These are phyloP conservation scores for Atrichornis clamosus DNA, from an alignment of 2,113 vertebrate species.

Conservation along the genomic window DNA sequence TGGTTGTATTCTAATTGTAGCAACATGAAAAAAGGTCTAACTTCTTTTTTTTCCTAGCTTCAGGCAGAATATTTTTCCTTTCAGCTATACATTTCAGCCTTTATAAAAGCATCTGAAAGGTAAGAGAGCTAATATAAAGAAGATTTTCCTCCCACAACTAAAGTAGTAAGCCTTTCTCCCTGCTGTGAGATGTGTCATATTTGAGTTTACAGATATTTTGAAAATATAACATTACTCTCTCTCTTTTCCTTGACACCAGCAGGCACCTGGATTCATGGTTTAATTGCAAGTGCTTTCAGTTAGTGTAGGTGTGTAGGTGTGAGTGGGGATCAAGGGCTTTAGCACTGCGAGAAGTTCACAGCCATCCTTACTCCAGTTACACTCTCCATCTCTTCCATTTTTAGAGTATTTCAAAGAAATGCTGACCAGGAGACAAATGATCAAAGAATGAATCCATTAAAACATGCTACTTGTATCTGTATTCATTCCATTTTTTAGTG, in stretches of 20 bases:
- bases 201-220: slow-evolving; percentile 43
- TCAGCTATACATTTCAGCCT: background rate
- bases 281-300: slow-evolving; percentile 23
- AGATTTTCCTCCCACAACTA: slow-evolving; percentile 21
- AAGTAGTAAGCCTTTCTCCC: background rate
- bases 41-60: background rate
- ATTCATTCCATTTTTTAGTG: background rate
- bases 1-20: slow-evolving; percentile 25
- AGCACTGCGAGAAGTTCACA: background rate
- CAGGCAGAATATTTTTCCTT: background rate
- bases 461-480: background rate
- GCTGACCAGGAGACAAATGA: background rate
- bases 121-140: slow-evolving; percentile 9
- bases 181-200: background rate
- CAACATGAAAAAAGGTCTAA: slow-evolving; percentile 20
- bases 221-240: slow-evolving; percentile 26
- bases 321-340: background rate
- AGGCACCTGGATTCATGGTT: background rate
- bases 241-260: background rate
- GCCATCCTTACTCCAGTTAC: background rate
- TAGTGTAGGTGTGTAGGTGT: background rate
- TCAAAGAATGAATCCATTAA: background rate
- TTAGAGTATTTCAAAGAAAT: background rate
- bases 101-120: slow-evolving; percentile 17
- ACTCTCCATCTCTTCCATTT: background rate